phyloP scores from a whole-genome alignment of 2,888 invertebrate species.

The Pseudanteris insignis region DNA sequence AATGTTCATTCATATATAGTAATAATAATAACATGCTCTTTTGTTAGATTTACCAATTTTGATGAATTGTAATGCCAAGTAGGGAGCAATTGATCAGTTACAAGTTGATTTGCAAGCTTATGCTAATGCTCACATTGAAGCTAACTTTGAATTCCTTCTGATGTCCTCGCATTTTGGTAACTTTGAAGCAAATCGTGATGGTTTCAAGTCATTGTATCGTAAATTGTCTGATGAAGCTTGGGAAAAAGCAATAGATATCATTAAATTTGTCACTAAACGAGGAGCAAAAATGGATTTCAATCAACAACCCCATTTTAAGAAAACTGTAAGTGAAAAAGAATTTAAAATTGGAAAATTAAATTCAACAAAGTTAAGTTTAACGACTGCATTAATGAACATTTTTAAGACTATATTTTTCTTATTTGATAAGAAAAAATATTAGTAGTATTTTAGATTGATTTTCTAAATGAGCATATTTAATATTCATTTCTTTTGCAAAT shows the following conservation, averaged over 20 bases:
- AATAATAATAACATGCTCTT: too few relatives aligned
- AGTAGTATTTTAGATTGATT: too few relatives aligned
- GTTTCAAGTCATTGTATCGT: conserved; percentile 79
- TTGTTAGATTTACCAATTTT: conserved; percentile 48
- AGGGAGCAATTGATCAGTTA: conserved; percentile 71
- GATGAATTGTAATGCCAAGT: conserved; percentile 73
- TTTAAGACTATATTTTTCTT: too few relatives aligned
- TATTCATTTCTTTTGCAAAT: too few relatives aligned
- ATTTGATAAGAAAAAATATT: too few relatives aligned
- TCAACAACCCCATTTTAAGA: conserved; percentile 54
- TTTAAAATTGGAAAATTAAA: too few relatives aligned
- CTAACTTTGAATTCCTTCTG: conserved; percentile 80
- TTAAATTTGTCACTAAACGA: conserved; percentile 80
- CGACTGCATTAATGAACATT: too few relatives aligned
- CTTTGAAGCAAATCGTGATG: conserved; percentile 78
- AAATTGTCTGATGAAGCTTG: conserved; percentile 79
- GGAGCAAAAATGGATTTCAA: conserved; percentile 73
- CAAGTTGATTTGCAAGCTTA: conserved; percentile 69
- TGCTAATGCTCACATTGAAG: conserved; percentile 74
- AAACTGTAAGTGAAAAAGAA: conserved; percentile 54
- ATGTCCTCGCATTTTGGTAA: conserved; percentile 81
- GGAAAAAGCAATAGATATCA: conserved; percentile 78
- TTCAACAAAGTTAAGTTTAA: too few relatives aligned
- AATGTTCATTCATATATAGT: too few relatives aligned
- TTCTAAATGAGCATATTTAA: too few relatives aligned